Evolutionary conservation across 2,113 vertebrate species (phyloP), one percentile per base, ranked within the genome.

Genomic region (Heterocephalus glaber): DNA sequence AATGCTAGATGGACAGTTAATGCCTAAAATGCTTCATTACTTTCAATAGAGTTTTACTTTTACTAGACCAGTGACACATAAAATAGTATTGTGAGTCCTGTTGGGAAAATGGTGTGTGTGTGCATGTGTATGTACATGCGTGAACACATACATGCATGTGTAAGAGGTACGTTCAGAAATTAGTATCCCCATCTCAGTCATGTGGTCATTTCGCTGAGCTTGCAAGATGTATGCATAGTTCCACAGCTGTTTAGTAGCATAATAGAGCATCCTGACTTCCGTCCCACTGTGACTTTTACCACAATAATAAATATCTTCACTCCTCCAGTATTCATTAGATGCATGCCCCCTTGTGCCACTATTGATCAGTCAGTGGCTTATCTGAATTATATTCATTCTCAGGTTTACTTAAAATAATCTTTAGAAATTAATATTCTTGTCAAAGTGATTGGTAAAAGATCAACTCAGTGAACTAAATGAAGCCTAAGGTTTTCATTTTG

Each of bases 11-110:
- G 20, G 22, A 17, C 88, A 22, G 7, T 66, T 89, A 89, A 93
- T 70, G 17, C 22, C 47, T 83, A 79, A 47, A 79, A 81, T 85
- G 41, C 24, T 80, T 91, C 68, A 85, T 93, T 89, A 90, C 93
- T 95, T 92, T 20, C 6, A 95, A 49, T 87, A 13, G 35, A 65
- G n/a, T 90, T 96, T 93, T 66, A 68, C 2, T 19, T 88, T 88
- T 38, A 54, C 13, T 56, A 70, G 60, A 41, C 94, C 3, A 58
- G 66, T 66, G 16, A 74, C 54, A 68, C 33, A 65, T 80, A 86
- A 84, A 89, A 80, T 28, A 81, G 16, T 7, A 85, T 7, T 24
- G 1, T 61, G 19, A 77, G 16, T 6, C 3, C 13, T 47, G 14
- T 2, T 82, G 35, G 47, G 4, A 86, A 92, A 70, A 17, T 60